These are phyloP conservation scores for Chelon labrosus DNA, from an alignment of 2,797 vertebrate species.

Conservation along the genomic window DNA sequence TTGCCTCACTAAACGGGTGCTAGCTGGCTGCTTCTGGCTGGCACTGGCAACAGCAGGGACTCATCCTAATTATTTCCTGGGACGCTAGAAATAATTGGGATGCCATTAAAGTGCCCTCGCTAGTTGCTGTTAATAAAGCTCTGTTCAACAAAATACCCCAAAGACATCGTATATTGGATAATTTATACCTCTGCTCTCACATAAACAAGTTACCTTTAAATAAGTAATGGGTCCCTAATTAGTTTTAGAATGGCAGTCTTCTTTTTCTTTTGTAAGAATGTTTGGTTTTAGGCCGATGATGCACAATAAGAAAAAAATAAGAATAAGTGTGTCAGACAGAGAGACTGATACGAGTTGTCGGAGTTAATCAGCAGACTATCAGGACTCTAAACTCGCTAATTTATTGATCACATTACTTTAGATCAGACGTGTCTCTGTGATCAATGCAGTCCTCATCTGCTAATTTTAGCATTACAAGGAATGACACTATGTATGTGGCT, in stretches of 20 bases:
- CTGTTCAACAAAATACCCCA: constrained; percentile 72
- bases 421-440: constrained; percentile 10
- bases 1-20: constrained; percentile 68
- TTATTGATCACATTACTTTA: constrained; percentile 29
- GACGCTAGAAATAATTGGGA: constrained; percentile 78
- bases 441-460: background rate
- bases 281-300: constrained; percentile 46
- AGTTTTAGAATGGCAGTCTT: constrained; percentile 59
- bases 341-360: too few relatives aligned
- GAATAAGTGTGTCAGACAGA: too few relatives aligned
- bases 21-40: constrained; percentile 63
- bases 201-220: constrained; percentile 84
- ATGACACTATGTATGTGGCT: background rate
- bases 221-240: constrained; percentile 80
- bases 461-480: constrained; percentile 22
- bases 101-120: constrained; percentile 74
- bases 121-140: constrained; percentile 78
- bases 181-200: constrained; percentile 77
- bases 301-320: constrained; percentile 9
- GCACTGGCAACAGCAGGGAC: constrained; percentile 57
- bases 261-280: constrained; percentile 29
- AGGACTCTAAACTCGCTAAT: constrained; percentile 2
- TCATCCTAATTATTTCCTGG: constrained; percentile 49
- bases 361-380: background rate
- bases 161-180: constrained; percentile 75